Evolutionary conservation across 1,140 invertebrate species (phyloP).

Genomic region (Diorhabda elongata): DNA sequence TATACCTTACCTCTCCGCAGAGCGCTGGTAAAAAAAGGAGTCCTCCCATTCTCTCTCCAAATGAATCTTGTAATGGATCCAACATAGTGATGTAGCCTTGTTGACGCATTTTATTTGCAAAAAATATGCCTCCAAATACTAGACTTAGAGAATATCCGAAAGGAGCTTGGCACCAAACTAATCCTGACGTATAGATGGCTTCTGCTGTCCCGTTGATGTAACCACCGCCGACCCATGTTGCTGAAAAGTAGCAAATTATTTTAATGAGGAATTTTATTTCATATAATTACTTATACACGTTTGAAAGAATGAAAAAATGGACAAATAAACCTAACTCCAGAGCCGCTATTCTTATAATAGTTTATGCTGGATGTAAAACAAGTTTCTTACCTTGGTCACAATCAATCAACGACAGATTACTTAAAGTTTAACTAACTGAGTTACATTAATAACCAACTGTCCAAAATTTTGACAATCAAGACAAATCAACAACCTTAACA

Average conservation of each 20-base stretch:
- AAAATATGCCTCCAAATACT: slow-evolving; percentile 93
- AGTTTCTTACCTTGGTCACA: too few species aligned
- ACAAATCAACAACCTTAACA: too few species aligned
- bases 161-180: slow-evolving; percentile 96
- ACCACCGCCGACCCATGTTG: slow-evolving; percentile 97
- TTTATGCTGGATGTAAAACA: too few species aligned
- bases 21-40: slow-evolving; percentile 93
- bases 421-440: too few species aligned
- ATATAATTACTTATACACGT: too few species aligned
- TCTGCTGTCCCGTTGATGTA: slow-evolving; percentile 99
- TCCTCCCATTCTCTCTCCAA: slow-evolving; percentile 95
- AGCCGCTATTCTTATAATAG: too few species aligned
- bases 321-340: too few species aligned
- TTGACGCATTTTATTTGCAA: slow-evolving; percentile 95
- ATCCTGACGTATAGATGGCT: slow-evolving; percentile 84
- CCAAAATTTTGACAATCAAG: too few species aligned
- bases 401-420: too few species aligned
- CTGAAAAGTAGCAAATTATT: slow-evolving; percentile 49
- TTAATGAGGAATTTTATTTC: too few species aligned
- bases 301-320: too few species aligned
- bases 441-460: too few species aligned
- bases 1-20: slow-evolving; percentile 68
- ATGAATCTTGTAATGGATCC: slow-evolving; percentile 94
- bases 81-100: slow-evolving; percentile 98
- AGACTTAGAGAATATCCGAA: slow-evolving; percentile 95